Percentiles rank a stretch among this genome's conserved stretches.
These are phyloP conservation scores for Drosophila prosaltans DNA, from an alignment of 1,140 invertebrate species.

Conservation along the genomic window DNA sequence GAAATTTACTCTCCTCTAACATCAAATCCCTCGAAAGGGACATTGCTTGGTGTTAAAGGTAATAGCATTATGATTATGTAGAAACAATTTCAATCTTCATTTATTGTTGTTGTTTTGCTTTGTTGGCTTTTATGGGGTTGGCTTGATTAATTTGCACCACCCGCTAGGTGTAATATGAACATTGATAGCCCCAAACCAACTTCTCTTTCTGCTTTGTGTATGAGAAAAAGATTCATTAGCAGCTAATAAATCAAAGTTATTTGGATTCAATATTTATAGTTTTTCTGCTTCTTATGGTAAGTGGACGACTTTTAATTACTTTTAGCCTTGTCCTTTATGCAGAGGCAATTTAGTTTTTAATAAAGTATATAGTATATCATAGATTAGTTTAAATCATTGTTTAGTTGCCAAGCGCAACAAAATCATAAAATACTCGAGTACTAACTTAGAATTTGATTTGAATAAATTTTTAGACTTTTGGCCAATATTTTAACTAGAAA, in stretches of 20 bases:
- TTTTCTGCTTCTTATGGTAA: not conserved
- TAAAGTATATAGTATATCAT: no score
- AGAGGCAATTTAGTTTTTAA: not conserved
- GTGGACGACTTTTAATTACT: not conserved
- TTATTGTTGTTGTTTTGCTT: not conserved
- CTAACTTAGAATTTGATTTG: no score
- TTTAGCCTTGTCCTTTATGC: not conserved
- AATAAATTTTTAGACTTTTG: no score
- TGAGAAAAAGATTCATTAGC: slow-evolving; percentile 49
- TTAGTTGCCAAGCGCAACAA: no score
- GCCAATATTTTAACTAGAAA: no score
- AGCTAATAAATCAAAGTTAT: slow-evolving; percentile 60
- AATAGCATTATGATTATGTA: slow-evolving; percentile 21
- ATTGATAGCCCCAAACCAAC: not conserved
- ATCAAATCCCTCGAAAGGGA: not conserved
- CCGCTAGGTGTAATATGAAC: not conserved
- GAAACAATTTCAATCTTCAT: slow-evolving; percentile 7
- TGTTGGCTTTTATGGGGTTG: not conserved
- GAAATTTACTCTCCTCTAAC: no score
- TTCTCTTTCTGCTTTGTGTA: not conserved
- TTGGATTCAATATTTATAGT: slow-evolving; percentile 7
- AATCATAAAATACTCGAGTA: no score
- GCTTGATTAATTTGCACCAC: slow-evolving; percentile 5
- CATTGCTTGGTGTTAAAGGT: not conserved
- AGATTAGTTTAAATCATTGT: no score